phyloP scores from a whole-genome alignment of 2,113 vertebrate species.

The Tragelaphus imberbis region DNA sequence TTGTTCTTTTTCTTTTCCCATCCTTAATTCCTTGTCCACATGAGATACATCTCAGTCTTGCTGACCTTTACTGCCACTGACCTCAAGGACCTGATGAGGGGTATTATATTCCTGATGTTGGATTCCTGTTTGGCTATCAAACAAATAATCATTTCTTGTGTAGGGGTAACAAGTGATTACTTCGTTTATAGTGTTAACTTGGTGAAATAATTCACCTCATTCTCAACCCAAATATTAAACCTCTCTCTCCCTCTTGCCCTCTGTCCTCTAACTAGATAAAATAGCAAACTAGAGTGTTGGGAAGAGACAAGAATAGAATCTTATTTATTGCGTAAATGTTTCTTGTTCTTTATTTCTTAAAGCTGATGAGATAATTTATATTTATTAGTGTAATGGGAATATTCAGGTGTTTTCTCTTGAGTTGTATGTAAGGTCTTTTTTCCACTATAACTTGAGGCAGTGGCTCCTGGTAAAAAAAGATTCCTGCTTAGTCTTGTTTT shows the following conservation, averaged over 20 bases:
- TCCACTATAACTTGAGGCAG: background rate
- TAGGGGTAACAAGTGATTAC: background rate
- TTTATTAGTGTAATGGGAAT: background rate
- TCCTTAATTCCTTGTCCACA: background rate
- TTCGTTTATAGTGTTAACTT: background rate
- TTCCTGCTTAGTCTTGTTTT: background rate
- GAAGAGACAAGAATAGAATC: background rate
- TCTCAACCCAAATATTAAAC: background rate
- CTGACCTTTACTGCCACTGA: background rate
- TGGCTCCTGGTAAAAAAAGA: background rate
- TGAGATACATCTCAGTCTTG: background rate
- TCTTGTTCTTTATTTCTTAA: constrained; percentile 5
- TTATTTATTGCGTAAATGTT: constrained; percentile 4
- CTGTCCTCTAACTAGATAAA: background rate
- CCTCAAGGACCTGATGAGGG: background rate
- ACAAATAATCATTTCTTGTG: background rate
- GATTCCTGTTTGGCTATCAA: background rate
- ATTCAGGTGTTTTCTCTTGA: background rate
- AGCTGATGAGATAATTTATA: background rate
- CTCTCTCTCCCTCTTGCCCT: background rate
- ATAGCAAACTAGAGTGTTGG: background rate
- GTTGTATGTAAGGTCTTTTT: background rate
- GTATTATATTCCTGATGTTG: background rate
- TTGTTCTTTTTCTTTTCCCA: background rate
- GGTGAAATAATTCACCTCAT: constrained; percentile 15